Percentiles rank a stretch among this genome's conserved stretches.
phyloP scores from a whole-genome alignment of 2,797 vertebrate genomes.

The Platalea minor region DNA sequence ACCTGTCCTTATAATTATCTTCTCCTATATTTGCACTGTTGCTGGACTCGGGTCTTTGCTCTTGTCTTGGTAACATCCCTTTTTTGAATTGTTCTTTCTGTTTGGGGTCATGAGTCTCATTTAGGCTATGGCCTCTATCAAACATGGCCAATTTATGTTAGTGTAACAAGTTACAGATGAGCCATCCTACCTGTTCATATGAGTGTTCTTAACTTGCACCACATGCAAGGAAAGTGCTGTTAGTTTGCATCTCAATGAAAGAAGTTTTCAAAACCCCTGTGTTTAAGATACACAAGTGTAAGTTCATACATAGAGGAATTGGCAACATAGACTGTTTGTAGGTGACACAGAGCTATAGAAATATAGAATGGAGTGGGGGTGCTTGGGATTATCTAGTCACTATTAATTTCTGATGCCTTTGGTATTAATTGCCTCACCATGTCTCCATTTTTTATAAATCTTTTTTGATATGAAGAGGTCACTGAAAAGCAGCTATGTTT shows the following conservation, averaged over 20 bases:
- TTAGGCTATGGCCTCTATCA: neutral
- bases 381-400: neutral
- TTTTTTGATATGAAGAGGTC: neutral
- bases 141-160: rapidly evolving
- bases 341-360: neutral
- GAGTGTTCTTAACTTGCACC: neutral
- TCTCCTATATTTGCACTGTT: neutral
- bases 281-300: rapidly evolving
- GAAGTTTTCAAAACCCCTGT: neutral
- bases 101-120: neutral
- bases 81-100: neutral
- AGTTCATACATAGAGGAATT: neutral
- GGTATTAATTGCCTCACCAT: neutral
- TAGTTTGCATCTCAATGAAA: neutral
- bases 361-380: neutral
- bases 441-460: neutral
- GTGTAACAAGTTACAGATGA: neutral
- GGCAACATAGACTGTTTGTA: neutral
- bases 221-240: neutral
- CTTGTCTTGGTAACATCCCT: neutral
- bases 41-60: neutral
- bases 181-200: rapidly evolving
- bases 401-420: neutral
- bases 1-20: neutral
- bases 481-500: neutral